These are phyloP conservation scores for Agrochola macilenta DNA, from an alignment of 2,888 invertebrate species.

Conservation along the genomic window DNA sequence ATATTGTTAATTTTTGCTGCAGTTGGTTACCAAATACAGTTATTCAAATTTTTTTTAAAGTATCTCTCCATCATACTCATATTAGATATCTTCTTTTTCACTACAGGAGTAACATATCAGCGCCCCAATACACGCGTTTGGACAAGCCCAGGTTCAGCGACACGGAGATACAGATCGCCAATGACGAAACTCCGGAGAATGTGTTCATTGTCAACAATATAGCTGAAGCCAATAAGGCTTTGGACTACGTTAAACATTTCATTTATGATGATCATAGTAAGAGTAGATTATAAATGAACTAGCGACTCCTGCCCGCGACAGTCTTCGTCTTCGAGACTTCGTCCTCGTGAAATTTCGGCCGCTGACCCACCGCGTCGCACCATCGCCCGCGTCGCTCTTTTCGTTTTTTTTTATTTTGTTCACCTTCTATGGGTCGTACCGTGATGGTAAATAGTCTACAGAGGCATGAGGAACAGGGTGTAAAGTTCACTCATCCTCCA, in stretches of 20 bases:
- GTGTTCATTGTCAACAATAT: slow-evolving; percentile 91
- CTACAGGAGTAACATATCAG: slow-evolving; percentile 68
- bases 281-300: slow-evolving; percentile 26
- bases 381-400: no score
- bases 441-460: no score
- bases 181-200: slow-evolving; percentile 83
- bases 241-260: slow-evolving; percentile 76
- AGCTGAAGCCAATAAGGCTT: slow-evolving; percentile 87
- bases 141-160: slow-evolving; percentile 74
- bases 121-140: slow-evolving; percentile 73
- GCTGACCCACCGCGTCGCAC: no score
- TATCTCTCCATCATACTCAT: not conserved
- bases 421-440: no score
- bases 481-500: no score
- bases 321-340: no score
- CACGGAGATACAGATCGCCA: slow-evolving; percentile 66
- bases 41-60: not conserved
- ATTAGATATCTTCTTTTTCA: not conserved
- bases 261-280: slow-evolving; percentile 68
- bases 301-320: no score
- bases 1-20: not conserved
- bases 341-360: no score
- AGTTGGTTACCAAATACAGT: not conserved
- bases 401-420: no score
- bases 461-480: no score